Evolutionary conservation across 2,888 invertebrate genomes (phyloP), one percentile per base, ranked within the genome.

Genomic region (Apoderus coryli): DNA sequence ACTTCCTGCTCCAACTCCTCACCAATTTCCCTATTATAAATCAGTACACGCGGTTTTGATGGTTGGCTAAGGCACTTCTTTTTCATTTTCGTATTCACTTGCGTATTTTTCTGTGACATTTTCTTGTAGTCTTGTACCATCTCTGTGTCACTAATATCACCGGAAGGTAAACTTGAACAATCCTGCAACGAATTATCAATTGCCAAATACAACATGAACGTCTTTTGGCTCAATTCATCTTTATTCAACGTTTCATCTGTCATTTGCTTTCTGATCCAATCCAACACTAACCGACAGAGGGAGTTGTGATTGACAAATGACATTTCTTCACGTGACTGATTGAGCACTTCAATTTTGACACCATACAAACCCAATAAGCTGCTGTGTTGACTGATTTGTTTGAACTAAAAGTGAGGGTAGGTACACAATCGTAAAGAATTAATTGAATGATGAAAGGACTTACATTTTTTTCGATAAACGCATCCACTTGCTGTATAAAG

Each of bases 121-220:
- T 61, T 61, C 48, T 79, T 76, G 59, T 82, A 82, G 57, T 80
- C 79, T 51, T 74, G 75, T 19, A 84, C 74, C 39, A 80, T 68
- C 48, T 80, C 79, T 14, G 78, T 76, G 54, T 81, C 76, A 37
- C 71, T 75, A 34, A 67, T 57, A 36, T 69, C 67, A 5, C 50
- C 53, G 27, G 56, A 47, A 4, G 79, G 79, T 48, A 82, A 63
- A 49, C 79, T 78, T 36, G 72, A 69, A 59, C 81, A 84, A 61
- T 85, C 84, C 45, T 79, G 77, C 42, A 85, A 63, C 19, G 71
- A 72, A 52, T 82, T 81, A 52, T 72, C 75, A 36, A 69, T 62
- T 42, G 79, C 78, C 36, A 82, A 65, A 57, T 76, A 82, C 48
- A 84, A 60, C 58, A 82, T 66, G 53, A 79, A 77, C 11, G 73